phyloP scores from a whole-genome alignment of 2,888 invertebrate genomes.

The Luffia ferchaultella region DNA sequence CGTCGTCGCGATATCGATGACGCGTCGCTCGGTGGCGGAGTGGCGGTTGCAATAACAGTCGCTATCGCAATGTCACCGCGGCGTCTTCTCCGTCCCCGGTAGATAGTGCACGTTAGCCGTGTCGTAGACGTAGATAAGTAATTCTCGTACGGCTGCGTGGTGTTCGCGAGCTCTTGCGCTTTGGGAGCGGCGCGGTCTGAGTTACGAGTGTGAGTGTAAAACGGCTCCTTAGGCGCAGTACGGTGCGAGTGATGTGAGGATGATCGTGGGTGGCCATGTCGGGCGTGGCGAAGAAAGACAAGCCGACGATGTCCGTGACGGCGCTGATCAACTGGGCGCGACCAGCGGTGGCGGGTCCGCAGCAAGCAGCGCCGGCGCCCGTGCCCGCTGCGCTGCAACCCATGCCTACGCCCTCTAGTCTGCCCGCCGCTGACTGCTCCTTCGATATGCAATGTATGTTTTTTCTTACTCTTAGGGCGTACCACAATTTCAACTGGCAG shows the following conservation, averaged over 20 bases:
- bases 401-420: slow-evolving; percentile 30
- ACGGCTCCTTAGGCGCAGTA: slow-evolving; percentile 10
- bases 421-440: slow-evolving; percentile 47
- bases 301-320: slow-evolving; percentile 86
- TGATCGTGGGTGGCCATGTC: slow-evolving; percentile 57
- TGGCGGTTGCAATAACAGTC: slow-evolving; percentile 46
- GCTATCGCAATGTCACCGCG: slow-evolving; percentile 59
- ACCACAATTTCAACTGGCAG: too few relatives aligned
- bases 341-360: slow-evolving; percentile 41
- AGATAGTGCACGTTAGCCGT: slow-evolving; percentile 24
- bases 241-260: slow-evolving; percentile 56
- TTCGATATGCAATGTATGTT: slow-evolving; percentile 60
- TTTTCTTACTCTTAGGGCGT: slow-evolving; percentile 6
- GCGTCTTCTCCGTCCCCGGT: slow-evolving; percentile 42
- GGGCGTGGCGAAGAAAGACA: slow-evolving; percentile 83
- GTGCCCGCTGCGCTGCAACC: slow-evolving; percentile 33
- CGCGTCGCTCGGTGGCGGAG: slow-evolving; percentile 37
- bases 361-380: slow-evolving; percentile 40
- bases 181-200: not conserved
- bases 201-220: not conserved
- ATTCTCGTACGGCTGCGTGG: slow-evolving; percentile 21
- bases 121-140: slow-evolving; percentile 1
- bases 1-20: slow-evolving; percentile 40
- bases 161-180: slow-evolving; percentile 3
- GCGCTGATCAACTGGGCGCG: slow-evolving; percentile 79